Evolutionary conservation across 2,888 invertebrate species (phyloP), one percentile per base, ranked within the genome.

Genomic region (Cosmopolites sordidus): DNA sequence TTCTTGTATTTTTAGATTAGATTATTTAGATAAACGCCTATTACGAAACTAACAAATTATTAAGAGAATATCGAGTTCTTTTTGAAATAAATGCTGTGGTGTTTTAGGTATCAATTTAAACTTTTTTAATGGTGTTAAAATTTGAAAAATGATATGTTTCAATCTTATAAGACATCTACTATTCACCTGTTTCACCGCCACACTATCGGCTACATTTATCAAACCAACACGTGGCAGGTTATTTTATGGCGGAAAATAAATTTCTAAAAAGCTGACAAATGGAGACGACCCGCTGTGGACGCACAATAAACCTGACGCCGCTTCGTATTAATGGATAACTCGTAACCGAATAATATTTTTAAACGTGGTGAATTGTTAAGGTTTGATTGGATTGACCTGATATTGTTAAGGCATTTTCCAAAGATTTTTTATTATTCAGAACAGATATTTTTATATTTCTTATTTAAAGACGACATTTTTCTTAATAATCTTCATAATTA

Each of bases 221-320:
- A 52, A 52, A 43, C 51, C 18, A 42, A 47, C 51, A 47, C 51
- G 41, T 52, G 46, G 47, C 47, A 41, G 45, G 51, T 40, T 51
- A 51, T 44, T 51, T 45, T 45, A 45, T 51, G 38, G 45, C 14
- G 5, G 47, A 27, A 52, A 52, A 52, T 52, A 52, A 52, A 52
- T 52, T 52, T 50, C 38, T 43, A 39, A 38, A 48, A 44, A 30
- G 22, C 49, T 30, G 49, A 43, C 49, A 44, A 48, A 48, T 43
- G 39, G 47, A 37, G 37, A 15, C 17, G 38, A 33, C 45, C 45
- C 30, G 33, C 37, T 12, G 45, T 18, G 37, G 15, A 22, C 45
- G 22, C 16, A 45, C 37, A 45, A 37, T 45, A 17, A 18, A 17
- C 37, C 15, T 11, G 22, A 45, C 38, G 14, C 18, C 14, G n/a